phyloP scores from a whole-genome alignment of 2,888 invertebrate species.

The Polydrusus cervinus region DNA sequence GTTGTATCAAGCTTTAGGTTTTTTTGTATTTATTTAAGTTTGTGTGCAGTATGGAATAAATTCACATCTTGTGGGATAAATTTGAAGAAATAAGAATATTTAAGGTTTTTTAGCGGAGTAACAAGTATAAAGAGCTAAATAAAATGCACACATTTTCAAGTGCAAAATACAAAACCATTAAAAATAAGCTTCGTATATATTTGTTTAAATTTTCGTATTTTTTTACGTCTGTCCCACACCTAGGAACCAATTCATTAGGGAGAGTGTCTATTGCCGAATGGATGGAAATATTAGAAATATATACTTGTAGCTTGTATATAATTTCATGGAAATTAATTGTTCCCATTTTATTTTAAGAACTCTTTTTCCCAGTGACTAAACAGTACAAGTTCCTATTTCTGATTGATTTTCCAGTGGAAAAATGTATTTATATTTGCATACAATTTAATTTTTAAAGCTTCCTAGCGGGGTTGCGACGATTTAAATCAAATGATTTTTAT shows the following conservation, averaged over 20 bases:
- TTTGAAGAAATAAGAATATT: conserved; percentile 3
- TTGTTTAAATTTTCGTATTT: background rate
- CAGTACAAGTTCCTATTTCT: too few species aligned
- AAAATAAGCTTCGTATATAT: too few species aligned
- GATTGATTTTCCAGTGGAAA: too few species aligned
- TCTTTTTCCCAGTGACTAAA: too few species aligned
- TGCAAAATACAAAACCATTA: too few species aligned
- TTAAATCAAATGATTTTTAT: too few species aligned
- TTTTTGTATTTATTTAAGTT: conserved; percentile 6
- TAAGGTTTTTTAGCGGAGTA: background rate
- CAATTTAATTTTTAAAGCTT: too few species aligned
- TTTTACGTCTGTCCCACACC: conserved; percentile 20
- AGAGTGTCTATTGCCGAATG: background rate
- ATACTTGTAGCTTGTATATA: background rate
- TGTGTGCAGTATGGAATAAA: conserved; percentile 22
- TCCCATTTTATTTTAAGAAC: background rate
- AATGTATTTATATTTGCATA: too few species aligned
- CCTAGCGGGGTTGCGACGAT: too few species aligned
- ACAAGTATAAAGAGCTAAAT: background rate
- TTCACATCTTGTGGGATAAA: background rate
- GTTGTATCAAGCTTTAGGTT: background rate
- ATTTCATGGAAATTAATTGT: background rate
- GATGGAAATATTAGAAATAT: background rate
- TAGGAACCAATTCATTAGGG: conserved; percentile 38
- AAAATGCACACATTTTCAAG: too few species aligned